Percentiles rank a stretch among this genome's conserved stretches.
These are phyloP conservation scores for Orchestia grillus DNA, from an alignment of 1,140 invertebrate genomes.

Conservation along the genomic window DNA sequence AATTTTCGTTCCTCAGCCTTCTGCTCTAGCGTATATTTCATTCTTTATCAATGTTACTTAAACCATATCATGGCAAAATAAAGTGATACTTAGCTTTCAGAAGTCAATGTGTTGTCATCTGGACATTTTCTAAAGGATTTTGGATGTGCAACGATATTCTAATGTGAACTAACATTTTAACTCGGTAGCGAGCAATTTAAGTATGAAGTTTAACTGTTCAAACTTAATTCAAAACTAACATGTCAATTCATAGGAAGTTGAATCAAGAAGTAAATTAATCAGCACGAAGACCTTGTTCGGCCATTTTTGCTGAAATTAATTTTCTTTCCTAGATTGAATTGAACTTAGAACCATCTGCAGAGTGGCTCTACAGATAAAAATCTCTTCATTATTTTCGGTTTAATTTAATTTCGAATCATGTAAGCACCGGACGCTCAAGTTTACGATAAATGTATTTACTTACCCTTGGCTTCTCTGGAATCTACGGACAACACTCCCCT, in stretches of 20 bases:
- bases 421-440: neutral
- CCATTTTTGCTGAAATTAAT: neutral
- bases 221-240: neutral
- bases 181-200: neutral
- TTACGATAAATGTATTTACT: neutral
- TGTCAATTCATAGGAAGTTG: neutral
- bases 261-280: neutral
- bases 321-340: neutral
- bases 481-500: slow-evolving; percentile 11
- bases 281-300: neutral
- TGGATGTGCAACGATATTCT: too few relatives aligned
- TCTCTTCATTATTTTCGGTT: neutral
- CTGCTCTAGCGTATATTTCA: too few relatives aligned
- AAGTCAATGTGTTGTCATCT: too few relatives aligned
- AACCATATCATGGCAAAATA: too few relatives aligned
- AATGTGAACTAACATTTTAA: too few relatives aligned
- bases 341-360: neutral
- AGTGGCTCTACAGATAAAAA: neutral
- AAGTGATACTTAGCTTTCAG: too few relatives aligned
- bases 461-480: neutral
- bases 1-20: too few relatives aligned
- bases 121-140: too few relatives aligned
- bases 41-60: too few relatives aligned
- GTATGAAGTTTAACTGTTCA: neutral
- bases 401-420: neutral